These are phyloP conservation scores for Pygmarrhopalites habei DNA, from an alignment of 1,140 invertebrate genomes.

Conservation along the genomic window DNA sequence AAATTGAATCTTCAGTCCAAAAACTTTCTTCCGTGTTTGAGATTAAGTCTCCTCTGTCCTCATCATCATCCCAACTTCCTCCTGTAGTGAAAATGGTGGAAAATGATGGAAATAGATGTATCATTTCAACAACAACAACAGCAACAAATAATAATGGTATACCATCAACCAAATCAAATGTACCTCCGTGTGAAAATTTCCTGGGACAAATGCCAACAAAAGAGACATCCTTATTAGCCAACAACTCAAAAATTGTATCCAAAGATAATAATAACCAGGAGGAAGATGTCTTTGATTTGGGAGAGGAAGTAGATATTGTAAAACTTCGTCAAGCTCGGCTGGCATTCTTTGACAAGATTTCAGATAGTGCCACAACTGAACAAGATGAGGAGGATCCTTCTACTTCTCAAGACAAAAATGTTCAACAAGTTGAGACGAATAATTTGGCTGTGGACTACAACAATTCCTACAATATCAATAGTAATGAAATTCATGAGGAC, in stretches of 20 bases:
- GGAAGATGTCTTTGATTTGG: conserved; percentile 22
- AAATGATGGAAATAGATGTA: not conserved
- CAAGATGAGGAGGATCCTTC: not conserved
- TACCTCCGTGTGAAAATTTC: conserved; percentile 35
- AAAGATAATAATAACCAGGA: too few relatives aligned
- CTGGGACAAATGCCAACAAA: conserved; percentile 36
- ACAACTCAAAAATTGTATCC: not conserved
- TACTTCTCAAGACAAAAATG: too few relatives aligned
- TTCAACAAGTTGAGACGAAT: not conserved
- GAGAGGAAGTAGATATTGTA: conserved; percentile 29
- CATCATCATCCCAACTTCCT: not conserved
- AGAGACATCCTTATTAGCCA: conserved; percentile 22
- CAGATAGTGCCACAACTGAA: too few relatives aligned
- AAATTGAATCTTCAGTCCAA: not conserved
- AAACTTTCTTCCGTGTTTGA: not conserved
- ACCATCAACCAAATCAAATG: conserved; percentile 1
- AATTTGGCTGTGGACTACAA: conserved; percentile 16
- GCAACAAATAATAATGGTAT: not conserved
- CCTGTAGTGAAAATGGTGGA: not conserved
- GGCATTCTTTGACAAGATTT: conserved; percentile 30
- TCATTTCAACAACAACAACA: not conserved
- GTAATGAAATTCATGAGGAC: not conserved
- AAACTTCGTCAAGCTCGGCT: conserved; percentile 30
- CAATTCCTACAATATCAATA: not conserved
- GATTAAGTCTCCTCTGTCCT: not conserved